Conservation (phyloP, 1,140 invertebrate genomes). For the Aleiodes sp. region DNA sequence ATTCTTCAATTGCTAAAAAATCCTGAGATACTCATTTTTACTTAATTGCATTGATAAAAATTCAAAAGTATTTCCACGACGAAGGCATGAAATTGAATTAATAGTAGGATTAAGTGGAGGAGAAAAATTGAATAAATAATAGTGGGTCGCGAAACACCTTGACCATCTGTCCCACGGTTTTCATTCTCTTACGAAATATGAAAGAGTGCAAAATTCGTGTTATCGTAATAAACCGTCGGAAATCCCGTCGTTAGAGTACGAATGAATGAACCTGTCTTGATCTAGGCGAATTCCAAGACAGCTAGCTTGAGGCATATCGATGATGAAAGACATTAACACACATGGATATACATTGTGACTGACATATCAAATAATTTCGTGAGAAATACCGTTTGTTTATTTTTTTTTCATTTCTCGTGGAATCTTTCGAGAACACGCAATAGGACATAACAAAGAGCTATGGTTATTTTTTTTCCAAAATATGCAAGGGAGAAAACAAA, state of each 20-base stretch:
- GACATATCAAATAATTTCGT: constrained; percentile 25
- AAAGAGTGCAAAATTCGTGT: background rate
- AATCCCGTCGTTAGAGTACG: background rate
- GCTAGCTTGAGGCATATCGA: background rate
- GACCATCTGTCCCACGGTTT: constrained; percentile 11
- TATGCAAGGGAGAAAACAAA: too few species aligned
- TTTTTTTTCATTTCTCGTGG: background rate
- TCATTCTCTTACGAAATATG: constrained; percentile 4
- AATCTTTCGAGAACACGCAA: too few species aligned
- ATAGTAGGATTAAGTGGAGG: background rate
- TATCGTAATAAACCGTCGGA: constrained; percentile 3
- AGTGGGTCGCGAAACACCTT: constrained; percentile 8
- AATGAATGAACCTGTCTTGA: background rate
- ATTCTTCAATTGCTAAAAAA: too few species aligned
- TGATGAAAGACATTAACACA: constrained; percentile 21
- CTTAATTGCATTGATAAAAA: too few species aligned
- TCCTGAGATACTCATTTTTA: too few species aligned
- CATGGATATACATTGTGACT: background rate
- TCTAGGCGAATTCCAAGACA: background rate
- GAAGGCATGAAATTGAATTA: background rate
- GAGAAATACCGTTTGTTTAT: too few species aligned
- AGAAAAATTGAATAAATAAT: constrained; percentile 1
- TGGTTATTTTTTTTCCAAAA: too few species aligned
- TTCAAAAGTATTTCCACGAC: too few species aligned
- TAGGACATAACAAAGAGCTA: too few species aligned